Percentiles rank a stretch among this genome's conserved stretches.
Conservation (phyloP, 30 jellyfish, hydroid and myxozoan species). For the Euphysa ruthae region DNA sequence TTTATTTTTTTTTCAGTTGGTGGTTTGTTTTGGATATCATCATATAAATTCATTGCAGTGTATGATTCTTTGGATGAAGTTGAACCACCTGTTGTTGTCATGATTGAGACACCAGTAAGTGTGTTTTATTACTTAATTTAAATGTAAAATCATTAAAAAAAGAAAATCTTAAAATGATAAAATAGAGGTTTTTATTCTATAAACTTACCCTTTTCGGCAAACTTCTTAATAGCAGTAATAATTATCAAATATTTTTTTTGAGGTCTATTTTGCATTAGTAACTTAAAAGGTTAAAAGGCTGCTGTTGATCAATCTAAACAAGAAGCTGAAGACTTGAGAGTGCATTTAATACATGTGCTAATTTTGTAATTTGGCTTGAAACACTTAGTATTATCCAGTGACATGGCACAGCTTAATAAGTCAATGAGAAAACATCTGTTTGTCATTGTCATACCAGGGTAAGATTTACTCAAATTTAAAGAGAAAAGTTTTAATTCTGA, state of each 20-base stretch:
- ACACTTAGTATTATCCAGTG: no score
- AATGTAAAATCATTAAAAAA: no score
- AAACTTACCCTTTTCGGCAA: no score
- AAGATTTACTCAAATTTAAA: no score
- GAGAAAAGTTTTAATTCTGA: no score
- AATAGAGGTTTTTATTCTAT: no score
- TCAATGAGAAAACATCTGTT: no score
- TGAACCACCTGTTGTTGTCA: constrained; percentile 48
- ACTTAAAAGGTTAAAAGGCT: background rate
- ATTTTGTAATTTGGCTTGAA: background rate
- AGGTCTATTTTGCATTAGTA: background rate
- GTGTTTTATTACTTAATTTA: no score
- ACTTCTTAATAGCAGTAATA: no score
- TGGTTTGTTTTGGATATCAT: constrained; percentile 63
- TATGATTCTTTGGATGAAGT: constrained; percentile 27
- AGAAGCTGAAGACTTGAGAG: background rate
- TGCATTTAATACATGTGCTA: background rate
- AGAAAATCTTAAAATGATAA: no score
- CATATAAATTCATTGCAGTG: constrained; percentile 57
- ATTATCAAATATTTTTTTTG: background rate
- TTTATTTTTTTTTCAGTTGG: constrained; percentile 32
- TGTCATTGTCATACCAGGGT: no score
- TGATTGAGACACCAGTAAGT: constrained; percentile 48
- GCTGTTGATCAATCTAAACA: background rate
- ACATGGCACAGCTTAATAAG: no score